Evolutionary conservation across 2,888 invertebrate species (phyloP).

Genomic region (Sclerodermus sp.): DNA sequence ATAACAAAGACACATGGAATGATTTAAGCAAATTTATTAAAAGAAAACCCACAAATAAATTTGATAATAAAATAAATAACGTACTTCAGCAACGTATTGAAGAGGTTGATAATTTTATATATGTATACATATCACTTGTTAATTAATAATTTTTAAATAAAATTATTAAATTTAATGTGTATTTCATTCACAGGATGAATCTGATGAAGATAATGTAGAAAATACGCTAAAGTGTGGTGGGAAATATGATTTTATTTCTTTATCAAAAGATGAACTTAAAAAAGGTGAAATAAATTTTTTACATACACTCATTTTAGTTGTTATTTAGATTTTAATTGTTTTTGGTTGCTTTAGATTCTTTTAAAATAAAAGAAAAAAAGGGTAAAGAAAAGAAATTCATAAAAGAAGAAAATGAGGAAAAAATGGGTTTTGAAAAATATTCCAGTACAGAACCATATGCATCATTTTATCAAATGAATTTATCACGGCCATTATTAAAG

Average conservation of each 20-base stretch:
- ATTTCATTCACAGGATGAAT: conserved; percentile 15
- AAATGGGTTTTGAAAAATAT: conserved; percentile 67
- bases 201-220: conserved; percentile 69
- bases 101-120: conserved; percentile 45
- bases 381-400: conserved; percentile 53
- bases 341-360: conserved; percentile 35
- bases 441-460: conserved; percentile 66
- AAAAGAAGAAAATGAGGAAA: conserved; percentile 58
- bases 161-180: background rate
- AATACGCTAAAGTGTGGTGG: conserved; percentile 62
- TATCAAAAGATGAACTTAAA: conserved; percentile 46
- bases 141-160: conserved; percentile 1
- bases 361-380: conserved; percentile 49
- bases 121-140: background rate
- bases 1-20: conserved; percentile 81
- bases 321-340: conserved; percentile 1
- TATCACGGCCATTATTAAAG: conserved; percentile 90
- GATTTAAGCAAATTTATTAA: conserved; percentile 78
- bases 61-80: conserved; percentile 83
- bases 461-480: conserved; percentile 92
- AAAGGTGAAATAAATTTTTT: conserved; percentile 43
- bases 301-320: background rate
- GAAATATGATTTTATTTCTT: conserved; percentile 26
- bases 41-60: conserved; percentile 76
- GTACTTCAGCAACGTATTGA: conserved; percentile 57